Conservation (phyloP, 1,140 invertebrate genomes). For the Mylabris phalerata region DNA sequence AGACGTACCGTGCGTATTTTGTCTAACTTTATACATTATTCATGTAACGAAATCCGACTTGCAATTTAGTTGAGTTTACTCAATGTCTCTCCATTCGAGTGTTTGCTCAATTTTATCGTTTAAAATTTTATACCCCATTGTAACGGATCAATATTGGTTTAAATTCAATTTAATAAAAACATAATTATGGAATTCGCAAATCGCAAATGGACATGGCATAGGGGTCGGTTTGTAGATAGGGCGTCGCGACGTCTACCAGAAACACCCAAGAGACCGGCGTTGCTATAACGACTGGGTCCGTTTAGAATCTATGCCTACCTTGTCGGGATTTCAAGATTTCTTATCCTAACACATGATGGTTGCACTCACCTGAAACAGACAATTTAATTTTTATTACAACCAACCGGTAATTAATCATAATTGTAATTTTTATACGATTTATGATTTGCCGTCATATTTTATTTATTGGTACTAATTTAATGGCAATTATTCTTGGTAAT, state of each 20-base stretch:
- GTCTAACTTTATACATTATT: conserved; percentile 8
- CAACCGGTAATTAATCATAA: no score
- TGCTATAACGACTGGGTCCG: conserved; percentile 17
- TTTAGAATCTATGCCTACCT: conserved; percentile 7
- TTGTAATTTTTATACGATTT: no score
- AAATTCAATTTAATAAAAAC: no score
- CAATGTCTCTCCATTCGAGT: neutral
- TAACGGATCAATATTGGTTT: no score
- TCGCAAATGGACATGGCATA: no score
- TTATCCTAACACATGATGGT: neutral
- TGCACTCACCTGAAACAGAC: conserved; percentile 12
- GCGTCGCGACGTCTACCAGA: conserved; percentile 8
- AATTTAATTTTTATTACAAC: neutral
- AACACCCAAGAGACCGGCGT: conserved; percentile 17
- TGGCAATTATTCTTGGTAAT: no score
- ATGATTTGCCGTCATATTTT: no score
- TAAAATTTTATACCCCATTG: no score
- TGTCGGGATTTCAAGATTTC: conserved; percentile 5
- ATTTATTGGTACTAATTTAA: no score
- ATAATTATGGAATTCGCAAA: no score
- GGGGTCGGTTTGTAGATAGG: no score
- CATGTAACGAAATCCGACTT: conserved; percentile 5
- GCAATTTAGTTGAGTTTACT: conserved; percentile 11
- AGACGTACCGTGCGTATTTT: neutral
- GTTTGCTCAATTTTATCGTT: conserved; percentile 9